Evolutionary conservation across 2,797 vertebrate genomes (phyloP).

Genomic region (Dendrocincla fuliginosa): DNA sequence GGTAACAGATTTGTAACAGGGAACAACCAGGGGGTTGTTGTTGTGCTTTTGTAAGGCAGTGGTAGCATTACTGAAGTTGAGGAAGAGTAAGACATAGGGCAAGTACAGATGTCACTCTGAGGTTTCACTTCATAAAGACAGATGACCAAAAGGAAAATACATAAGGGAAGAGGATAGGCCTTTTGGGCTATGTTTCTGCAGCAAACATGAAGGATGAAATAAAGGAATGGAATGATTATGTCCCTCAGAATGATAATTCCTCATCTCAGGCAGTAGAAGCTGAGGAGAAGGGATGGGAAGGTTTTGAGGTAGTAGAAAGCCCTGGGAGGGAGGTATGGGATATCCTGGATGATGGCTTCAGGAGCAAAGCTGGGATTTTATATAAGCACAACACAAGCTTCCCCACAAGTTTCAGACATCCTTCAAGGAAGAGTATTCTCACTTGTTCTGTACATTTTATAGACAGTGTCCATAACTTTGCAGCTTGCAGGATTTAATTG

Average conservation of each 20-base stretch:
- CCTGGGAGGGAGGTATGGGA: not conserved
- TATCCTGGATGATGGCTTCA: not conserved
- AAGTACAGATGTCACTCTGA: not conserved
- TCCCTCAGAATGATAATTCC: not conserved
- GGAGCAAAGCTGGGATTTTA: not conserved
- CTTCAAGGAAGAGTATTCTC: not conserved
- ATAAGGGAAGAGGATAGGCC: not conserved
- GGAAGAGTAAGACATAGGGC: not conserved
- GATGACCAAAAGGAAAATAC: not conserved
- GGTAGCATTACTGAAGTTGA: not conserved
- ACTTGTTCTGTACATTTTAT: not conserved
- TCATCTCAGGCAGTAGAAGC: not conserved
- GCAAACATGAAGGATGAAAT: not conserved
- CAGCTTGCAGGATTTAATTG: not conserved
- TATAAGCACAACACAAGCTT: not conserved
- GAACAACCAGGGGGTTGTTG: not conserved
- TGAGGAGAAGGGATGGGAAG: not conserved
- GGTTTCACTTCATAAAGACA: not conserved
- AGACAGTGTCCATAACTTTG: not conserved
- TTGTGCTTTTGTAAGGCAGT: not conserved
- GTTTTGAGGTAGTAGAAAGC: not conserved
- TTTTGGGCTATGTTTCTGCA: not conserved
- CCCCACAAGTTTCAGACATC: not conserved
- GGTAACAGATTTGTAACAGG: not conserved
- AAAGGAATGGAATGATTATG: not conserved